Evolutionary conservation across 2,797 vertebrate genomes (phyloP), one percentile per base, ranked within the genome.

Genomic region (Saxicola maurus): DNA sequence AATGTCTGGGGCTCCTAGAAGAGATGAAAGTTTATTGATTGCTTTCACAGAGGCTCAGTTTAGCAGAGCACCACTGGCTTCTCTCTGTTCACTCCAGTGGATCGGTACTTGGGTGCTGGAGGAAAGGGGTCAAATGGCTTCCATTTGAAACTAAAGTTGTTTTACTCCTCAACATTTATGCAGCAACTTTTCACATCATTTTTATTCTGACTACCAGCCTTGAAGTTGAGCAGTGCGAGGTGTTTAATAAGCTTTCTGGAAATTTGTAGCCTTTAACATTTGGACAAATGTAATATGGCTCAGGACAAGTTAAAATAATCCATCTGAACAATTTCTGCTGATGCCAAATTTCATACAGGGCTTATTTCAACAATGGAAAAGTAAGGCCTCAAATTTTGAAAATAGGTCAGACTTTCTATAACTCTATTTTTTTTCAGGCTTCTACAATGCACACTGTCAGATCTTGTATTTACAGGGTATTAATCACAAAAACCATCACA

Each of bases 1-100:
- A 95, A 96, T 94, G n/a, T 46, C 49, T 65, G 25, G 49, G 42
- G 57, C 68, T 95, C 75, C 40, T 72, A 64, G 40, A 93, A 59
- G 66, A 95, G 79, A 94, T 85, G 72, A 94, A 97, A 94, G 76
- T 82, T 77, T 91, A 92, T 61, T 94, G 82, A 90, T 82, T 93
- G 91, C 91, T 96, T 96, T 96, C 78, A 86, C 40, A 83, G 79
- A 92, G 33, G 28, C 56, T 93, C 42, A 56, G 90, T 62, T 89
- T 81, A 87, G 40, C 59, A 68, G 59, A 87, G 77, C 85, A 53
- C 69, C 45, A 23, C 15, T 28, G 53, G 71, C 33, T 61, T 91
- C 68, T 79, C 48, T 82, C 52, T 74, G 73, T n/a, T 79, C 49
- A 45, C 67, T 94, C 55, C 38, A 64, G 37, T 62, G 91, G 64